These are phyloP conservation scores for Brachionus rotundiformis DNA, from an alignment of 1,140 invertebrate genomes.

Conservation along the genomic window DNA sequence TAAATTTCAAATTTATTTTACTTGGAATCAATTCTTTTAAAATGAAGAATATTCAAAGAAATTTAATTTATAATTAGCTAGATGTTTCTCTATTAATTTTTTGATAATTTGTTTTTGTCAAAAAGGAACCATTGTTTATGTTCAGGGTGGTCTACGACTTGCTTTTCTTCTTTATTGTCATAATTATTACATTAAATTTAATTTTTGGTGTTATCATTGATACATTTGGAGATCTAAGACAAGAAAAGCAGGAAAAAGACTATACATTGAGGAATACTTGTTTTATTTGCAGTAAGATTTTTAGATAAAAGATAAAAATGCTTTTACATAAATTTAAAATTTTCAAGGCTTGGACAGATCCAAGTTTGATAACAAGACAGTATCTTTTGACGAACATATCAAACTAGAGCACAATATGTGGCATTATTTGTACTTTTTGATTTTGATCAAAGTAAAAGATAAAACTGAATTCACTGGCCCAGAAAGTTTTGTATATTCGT, in stretches of 20 bases:
- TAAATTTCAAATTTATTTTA: not conserved
- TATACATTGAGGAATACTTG: constrained; percentile 95
- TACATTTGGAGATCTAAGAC: constrained; percentile 97
- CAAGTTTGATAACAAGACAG: constrained; percentile 96
- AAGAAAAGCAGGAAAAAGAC: constrained; percentile 98
- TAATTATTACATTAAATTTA: constrained; percentile 97
- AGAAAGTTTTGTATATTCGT: constrained; percentile 92
- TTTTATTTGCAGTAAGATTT: constrained; percentile 82
- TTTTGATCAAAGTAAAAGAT: constrained; percentile 92
- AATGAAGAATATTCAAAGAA: no score
- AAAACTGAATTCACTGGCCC: constrained; percentile 99
- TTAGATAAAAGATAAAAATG: no score
- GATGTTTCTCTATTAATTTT: no score
- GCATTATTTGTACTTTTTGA: constrained; percentile 99
- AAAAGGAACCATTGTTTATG: constrained; percentile 84
- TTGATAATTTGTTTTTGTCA: constrained; percentile 56
- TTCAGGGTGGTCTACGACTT: constrained; percentile 94
- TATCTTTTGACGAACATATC: constrained; percentile 97
- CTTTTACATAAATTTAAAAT: no score
- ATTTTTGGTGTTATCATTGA: constrained; percentile 99
- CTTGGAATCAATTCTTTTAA: no score
- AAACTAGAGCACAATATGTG: constrained; percentile 98
- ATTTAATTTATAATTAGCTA: no score
- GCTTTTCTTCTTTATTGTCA: constrained; percentile 98
- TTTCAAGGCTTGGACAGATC: constrained; percentile 79